phyloP scores from a whole-genome alignment of 2,113 vertebrate genomes.

The Motacilla tschutschensis region DNA sequence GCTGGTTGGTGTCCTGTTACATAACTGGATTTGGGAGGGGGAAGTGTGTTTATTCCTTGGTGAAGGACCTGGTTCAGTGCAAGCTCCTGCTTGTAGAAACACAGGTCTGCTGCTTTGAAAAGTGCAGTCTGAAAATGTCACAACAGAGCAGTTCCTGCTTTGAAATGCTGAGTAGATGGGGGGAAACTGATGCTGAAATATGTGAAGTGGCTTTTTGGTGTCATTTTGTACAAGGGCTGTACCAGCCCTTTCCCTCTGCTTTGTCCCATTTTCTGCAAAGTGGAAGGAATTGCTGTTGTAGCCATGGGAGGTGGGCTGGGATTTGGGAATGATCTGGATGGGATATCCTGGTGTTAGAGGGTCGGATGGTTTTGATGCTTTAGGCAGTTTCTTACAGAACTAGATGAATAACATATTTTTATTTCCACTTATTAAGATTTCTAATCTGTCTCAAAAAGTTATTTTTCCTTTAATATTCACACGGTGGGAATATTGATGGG shows the following conservation, averaged over 20 bases:
- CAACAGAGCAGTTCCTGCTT: background rate
- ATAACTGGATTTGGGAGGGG: background rate
- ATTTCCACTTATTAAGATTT: background rate
- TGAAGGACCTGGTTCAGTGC: background rate
- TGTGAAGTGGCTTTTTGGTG: background rate
- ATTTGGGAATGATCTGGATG: background rate
- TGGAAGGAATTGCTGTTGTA: background rate
- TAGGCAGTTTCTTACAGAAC: background rate
- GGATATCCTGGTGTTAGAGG: background rate
- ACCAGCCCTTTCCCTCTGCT: rapidly evolving
- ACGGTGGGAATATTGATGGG: background rate
- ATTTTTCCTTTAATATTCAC: background rate
- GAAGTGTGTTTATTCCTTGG: background rate
- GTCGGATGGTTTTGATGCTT: background rate
- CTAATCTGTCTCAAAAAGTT: background rate
- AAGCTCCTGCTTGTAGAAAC: background rate
- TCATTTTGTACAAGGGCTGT: background rate
- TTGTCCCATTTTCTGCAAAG: background rate
- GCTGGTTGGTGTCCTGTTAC: background rate
- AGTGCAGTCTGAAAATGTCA: background rate
- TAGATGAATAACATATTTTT: background rate
- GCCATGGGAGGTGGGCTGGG: background rate
- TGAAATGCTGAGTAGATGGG: background rate
- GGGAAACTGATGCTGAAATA: background rate
- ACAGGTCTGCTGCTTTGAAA: background rate